These are phyloP conservation scores for Hypanus sabinus DNA, from an alignment of 2,113 vertebrate species.

Conservation along the genomic window DNA sequence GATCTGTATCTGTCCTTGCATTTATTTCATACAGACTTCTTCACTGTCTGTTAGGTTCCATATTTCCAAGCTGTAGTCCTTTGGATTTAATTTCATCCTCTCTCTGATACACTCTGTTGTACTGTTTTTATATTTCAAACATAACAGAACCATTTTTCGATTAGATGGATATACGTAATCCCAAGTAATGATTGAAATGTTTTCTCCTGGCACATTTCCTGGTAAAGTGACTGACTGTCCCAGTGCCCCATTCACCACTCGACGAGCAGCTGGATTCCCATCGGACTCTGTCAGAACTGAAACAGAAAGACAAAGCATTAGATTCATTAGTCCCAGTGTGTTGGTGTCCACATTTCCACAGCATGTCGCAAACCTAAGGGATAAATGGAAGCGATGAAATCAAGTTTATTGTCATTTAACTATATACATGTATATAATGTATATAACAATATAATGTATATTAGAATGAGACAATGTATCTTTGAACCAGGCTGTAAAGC, in stretches of 20 bases:
- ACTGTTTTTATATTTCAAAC: not conserved
- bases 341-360: too few species aligned
- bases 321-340: not conserved
- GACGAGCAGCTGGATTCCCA: not conserved
- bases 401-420: too few species aligned
- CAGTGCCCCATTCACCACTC: not conserved
- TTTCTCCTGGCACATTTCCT: too few species aligned
- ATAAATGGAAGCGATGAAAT: too few species aligned
- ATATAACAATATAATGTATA: too few species aligned
- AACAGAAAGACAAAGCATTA: not conserved
- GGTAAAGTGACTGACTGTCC: not conserved
- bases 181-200: not conserved
- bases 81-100: not conserved
- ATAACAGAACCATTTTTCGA: not conserved
- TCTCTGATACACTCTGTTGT: not conserved
- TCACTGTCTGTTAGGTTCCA: not conserved
- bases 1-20: too few species aligned
- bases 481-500: too few species aligned
- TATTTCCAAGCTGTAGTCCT: not conserved
- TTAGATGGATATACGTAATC: not conserved
- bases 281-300: not conserved
- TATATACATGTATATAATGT: too few species aligned
- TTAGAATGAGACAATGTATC: too few species aligned
- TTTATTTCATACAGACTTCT: too few species aligned
- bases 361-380: too few species aligned